Percentiles rank a stretch among this genome's conserved stretches.
These are phyloP conservation scores for Galemys pyrenaicus DNA, from an alignment of 2,113 vertebrate genomes.

Conservation along the genomic window DNA sequence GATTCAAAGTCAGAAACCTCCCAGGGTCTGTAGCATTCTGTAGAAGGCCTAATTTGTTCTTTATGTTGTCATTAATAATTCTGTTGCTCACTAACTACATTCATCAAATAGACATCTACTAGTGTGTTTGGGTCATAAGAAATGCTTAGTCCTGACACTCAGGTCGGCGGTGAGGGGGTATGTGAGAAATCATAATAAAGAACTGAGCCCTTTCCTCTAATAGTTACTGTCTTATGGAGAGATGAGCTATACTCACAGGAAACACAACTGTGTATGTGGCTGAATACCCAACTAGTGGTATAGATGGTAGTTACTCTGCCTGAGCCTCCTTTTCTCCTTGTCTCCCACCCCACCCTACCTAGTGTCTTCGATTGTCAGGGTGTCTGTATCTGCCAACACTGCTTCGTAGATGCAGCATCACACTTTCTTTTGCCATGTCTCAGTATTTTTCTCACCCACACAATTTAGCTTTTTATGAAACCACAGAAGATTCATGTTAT, in stretches of 20 bases:
- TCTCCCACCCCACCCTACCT: background rate
- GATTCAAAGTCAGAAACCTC: background rate
- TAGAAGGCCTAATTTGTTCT: background rate
- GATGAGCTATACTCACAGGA: background rate
- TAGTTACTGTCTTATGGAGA: background rate
- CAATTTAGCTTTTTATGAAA: background rate
- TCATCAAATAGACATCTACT: background rate
- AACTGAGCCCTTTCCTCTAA: background rate
- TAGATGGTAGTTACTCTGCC: rapidly evolving
- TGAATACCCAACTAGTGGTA: background rate
- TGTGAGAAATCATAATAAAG: no score
- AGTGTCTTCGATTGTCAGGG: background rate
- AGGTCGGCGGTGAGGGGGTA: background rate
- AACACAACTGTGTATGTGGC: background rate
- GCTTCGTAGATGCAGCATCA: background rate
- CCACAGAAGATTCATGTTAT: background rate
- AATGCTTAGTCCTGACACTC: background rate
- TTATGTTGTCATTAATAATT: background rate
- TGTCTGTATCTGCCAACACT: background rate
- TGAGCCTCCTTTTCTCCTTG: rapidly evolving
- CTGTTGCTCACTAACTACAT: background rate
- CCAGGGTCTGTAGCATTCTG: background rate
- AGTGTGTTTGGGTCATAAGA: background rate
- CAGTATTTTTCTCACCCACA: background rate
- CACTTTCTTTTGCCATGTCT: background rate